phyloP scores from a whole-genome alignment of 1,140 invertebrate genomes.

The Cherax destructor region DNA sequence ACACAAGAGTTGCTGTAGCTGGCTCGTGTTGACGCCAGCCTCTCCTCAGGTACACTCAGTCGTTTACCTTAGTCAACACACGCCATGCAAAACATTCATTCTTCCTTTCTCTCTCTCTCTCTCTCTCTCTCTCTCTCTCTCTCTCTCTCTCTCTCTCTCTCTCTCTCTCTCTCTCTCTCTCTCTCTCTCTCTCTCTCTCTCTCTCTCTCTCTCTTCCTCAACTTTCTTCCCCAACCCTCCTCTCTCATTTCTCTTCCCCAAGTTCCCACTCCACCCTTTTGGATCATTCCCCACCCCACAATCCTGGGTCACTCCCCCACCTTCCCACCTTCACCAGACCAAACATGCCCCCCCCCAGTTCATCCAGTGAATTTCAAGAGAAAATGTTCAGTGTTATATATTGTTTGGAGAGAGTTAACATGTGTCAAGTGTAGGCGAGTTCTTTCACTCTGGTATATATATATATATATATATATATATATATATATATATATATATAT shows the following conservation, averaged over 20 bases:
- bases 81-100: no score
- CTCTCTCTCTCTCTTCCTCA: not conserved
- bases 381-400: slow-evolving; percentile 10
- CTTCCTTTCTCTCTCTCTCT: not conserved
- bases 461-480: no score
- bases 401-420: slow-evolving; percentile 8
- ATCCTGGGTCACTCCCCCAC: not conserved
- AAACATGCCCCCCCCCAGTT: not conserved
- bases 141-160: not conserved
- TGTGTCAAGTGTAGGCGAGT: not conserved
- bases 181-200: not conserved
- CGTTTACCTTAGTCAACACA: not conserved
- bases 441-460: not conserved
- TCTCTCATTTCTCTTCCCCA: not conserved
- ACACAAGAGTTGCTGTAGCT: no score
- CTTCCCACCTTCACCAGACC: no score
- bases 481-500: no score
- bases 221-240: not conserved
- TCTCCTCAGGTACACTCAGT: no score
- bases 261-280: no score
- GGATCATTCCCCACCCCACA: not conserved
- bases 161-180: not conserved
- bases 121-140: not conserved
- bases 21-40: no score
- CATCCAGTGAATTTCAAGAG: slow-evolving; percentile 16